Conservation (phyloP, 1,140 invertebrate genomes). For the Diprion similis region DNA sequence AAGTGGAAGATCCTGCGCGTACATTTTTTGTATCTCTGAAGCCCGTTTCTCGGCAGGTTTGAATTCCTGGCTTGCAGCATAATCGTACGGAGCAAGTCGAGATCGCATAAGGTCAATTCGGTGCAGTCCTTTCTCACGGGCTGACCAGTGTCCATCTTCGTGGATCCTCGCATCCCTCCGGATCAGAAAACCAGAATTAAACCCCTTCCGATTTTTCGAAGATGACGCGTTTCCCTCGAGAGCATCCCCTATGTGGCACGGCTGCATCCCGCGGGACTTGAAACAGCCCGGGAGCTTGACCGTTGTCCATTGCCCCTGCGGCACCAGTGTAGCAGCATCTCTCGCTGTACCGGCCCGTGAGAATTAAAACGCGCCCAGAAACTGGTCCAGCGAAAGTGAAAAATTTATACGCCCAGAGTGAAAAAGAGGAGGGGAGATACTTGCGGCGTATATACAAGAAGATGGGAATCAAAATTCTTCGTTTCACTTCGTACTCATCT, state of each 20-base stretch:
- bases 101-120: slow-evolving; percentile 50
- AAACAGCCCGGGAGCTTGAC: slow-evolving; percentile 46
- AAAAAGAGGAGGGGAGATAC: slow-evolving; percentile 18
- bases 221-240: slow-evolving; percentile 46
- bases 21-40: too few species aligned
- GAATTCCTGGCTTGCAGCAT: slow-evolving; percentile 11
- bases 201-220: slow-evolving; percentile 55
- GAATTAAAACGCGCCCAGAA: slow-evolving; percentile 40
- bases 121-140: slow-evolving; percentile 59
- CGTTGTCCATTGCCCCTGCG: slow-evolving; percentile 60
- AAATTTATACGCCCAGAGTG: slow-evolving; percentile 16
- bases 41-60: too few species aligned
- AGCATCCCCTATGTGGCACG: slow-evolving; percentile 25
- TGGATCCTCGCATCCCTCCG: slow-evolving; percentile 43
- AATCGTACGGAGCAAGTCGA: slow-evolving; percentile 16
- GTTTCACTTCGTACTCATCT: slow-evolving; percentile 14
- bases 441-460: slow-evolving; percentile 11
- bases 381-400: slow-evolving; percentile 56
- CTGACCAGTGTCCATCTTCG: slow-evolving; percentile 22
- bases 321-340: slow-evolving; percentile 43
- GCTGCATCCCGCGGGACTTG: slow-evolving; percentile 28
- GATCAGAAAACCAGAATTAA: slow-evolving; percentile 58
- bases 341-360: slow-evolving; percentile 42
- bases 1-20: too few species aligned
- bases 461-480: slow-evolving; percentile 7